phyloP scores from a whole-genome alignment of 1,140 invertebrate species.

The Ostrea denselamellosa region DNA sequence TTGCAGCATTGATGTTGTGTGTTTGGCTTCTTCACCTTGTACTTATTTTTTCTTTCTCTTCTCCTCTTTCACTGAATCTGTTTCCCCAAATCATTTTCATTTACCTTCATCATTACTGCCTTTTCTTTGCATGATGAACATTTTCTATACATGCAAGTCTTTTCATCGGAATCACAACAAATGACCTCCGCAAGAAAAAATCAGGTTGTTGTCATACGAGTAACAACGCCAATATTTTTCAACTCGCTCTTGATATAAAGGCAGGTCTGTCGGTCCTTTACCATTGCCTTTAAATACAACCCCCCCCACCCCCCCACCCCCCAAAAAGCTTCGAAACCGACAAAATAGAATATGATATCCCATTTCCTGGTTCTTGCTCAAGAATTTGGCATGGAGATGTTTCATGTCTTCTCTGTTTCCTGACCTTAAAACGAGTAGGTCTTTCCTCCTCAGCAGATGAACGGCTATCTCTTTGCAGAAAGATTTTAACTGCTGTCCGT shows the following conservation, averaged over 20 bases:
- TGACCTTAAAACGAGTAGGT: slow-evolving; percentile 38
- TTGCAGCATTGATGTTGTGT: too few relatives aligned
- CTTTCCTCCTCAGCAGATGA: not conserved
- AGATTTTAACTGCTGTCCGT: slow-evolving; percentile 3
- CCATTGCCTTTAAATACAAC: slow-evolving; percentile 41
- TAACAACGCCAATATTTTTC: not conserved
- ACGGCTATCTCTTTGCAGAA: slow-evolving; percentile 43
- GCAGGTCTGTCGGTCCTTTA: slow-evolving; percentile 54
- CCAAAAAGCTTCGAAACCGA: slow-evolving; percentile 47
- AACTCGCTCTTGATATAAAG: slow-evolving; percentile 16
- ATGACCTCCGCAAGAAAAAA: too few relatives aligned
- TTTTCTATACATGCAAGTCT: too few relatives aligned
- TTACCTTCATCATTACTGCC: too few relatives aligned
- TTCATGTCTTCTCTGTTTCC: slow-evolving; percentile 48
- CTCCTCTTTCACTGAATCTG: too few relatives aligned
- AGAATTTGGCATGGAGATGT: slow-evolving; percentile 52
- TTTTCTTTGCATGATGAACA: too few relatives aligned
- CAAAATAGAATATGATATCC: slow-evolving; percentile 45
- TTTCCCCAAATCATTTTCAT: too few relatives aligned
- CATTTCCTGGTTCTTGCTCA: slow-evolving; percentile 37
- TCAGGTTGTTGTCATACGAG: too few relatives aligned
- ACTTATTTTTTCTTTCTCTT: too few relatives aligned
- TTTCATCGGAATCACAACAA: too few relatives aligned
- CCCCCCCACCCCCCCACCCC: too few relatives aligned
- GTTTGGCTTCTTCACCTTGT: too few relatives aligned